Conservation (phyloP, 2,797 vertebrate genomes). For the Pterois miles region DNA sequence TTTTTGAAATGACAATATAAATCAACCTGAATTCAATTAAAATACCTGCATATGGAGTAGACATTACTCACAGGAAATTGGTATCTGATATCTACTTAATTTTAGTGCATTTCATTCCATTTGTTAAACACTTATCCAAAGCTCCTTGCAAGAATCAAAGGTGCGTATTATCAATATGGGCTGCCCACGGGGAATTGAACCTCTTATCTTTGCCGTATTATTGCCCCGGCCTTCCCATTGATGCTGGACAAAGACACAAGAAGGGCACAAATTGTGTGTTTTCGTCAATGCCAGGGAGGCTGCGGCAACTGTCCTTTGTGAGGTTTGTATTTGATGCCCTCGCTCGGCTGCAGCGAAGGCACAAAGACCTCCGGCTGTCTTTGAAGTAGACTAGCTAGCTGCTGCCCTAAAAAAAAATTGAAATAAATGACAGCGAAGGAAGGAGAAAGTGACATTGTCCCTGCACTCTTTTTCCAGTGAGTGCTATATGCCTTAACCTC, state of each 20-base stretch:
- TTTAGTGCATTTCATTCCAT: slow-evolving; percentile 2
- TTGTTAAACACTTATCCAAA: slow-evolving; percentile 27
- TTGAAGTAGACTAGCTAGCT: slow-evolving; percentile 70
- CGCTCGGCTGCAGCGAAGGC: slow-evolving; percentile 58
- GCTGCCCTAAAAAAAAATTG: slow-evolving; percentile 58
- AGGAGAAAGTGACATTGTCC: slow-evolving; percentile 62
- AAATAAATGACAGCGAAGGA: slow-evolving; percentile 68
- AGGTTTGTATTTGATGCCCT: slow-evolving; percentile 68
- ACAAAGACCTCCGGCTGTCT: slow-evolving; percentile 73
- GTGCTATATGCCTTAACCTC: slow-evolving; percentile 53
- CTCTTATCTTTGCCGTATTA: slow-evolving; percentile 54
- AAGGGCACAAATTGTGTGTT: slow-evolving; percentile 54
- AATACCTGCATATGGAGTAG: neutral
- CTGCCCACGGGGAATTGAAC: slow-evolving; percentile 30
- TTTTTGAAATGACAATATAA: neutral
- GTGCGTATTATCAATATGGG: slow-evolving; percentile 38
- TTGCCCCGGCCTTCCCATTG: slow-evolving; percentile 30
- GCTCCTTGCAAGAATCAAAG: slow-evolving; percentile 47
- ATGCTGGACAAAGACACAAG: slow-evolving; percentile 59
- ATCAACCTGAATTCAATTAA: neutral
- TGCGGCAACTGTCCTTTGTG: slow-evolving; percentile 68
- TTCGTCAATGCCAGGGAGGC: slow-evolving; percentile 58
- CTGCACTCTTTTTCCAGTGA: slow-evolving; percentile 37
- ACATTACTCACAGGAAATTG: neutral
- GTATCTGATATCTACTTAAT: neutral